Evolutionary conservation across 2,888 invertebrate genomes (phyloP).

Genomic region (Sussaba pulchella): DNA sequence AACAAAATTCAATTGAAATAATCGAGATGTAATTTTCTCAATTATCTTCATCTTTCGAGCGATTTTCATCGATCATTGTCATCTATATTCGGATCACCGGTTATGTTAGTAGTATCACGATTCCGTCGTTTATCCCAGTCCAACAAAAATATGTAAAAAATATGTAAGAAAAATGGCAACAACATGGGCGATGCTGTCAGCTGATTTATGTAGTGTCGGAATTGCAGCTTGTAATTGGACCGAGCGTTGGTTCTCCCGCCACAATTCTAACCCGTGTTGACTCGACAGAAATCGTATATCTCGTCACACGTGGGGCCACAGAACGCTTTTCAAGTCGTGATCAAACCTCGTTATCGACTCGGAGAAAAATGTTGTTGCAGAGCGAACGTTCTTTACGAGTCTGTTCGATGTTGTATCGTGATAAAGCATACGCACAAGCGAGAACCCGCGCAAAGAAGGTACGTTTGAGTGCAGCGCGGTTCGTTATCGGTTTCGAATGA

Average conservation of each 20-base stretch:
- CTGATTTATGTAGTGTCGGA: constrained; percentile 51
- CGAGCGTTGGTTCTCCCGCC: constrained; percentile 26
- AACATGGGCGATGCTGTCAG: neutral
- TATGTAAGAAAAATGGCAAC: too few species aligned
- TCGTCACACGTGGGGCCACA: neutral
- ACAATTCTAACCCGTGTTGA: constrained; percentile 38
- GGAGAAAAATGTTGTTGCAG: neutral
- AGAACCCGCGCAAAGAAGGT: too few species aligned
- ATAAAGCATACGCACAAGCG: neutral
- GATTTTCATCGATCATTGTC: too few species aligned
- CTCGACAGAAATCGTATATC: constrained; percentile 32
- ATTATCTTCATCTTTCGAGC: too few species aligned
- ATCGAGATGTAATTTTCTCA: too few species aligned
- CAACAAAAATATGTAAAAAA: neutral
- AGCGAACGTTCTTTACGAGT: constrained; percentile 45
- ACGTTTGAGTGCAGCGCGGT: neutral
- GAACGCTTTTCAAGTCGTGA: constrained; percentile 6
- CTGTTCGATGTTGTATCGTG: constrained; percentile 23
- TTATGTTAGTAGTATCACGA: neutral
- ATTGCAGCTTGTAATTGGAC: constrained; percentile 6
- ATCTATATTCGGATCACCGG: neutral
- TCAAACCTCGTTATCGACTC: constrained; percentile 45
- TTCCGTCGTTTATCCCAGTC: neutral
- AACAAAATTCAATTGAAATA: too few species aligned
- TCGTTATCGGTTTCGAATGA: constrained; percentile 17